Conservation (phyloP, 1,140 invertebrate species). For the Aethina tumida region DNA sequence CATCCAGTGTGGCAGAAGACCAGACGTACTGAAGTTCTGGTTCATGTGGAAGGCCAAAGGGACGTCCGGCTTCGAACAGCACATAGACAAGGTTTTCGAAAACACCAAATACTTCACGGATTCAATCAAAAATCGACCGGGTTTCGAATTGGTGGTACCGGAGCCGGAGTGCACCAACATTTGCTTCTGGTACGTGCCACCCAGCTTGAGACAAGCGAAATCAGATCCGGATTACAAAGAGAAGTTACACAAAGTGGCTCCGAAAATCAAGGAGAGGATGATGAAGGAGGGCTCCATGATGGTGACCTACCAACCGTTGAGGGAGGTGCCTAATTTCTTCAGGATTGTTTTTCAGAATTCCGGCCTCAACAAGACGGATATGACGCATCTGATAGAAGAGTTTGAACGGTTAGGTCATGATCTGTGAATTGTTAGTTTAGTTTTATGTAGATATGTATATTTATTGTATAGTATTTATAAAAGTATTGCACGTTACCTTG, state of each 20-base stretch:
- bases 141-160: slow-evolving; percentile 64
- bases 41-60: slow-evolving; percentile 97
- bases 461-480: slow-evolving; percentile 1
- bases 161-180: slow-evolving; percentile 88
- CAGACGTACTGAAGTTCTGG: slow-evolving; percentile 94
- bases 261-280: slow-evolving; percentile 89
- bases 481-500: neutral
- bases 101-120: slow-evolving; percentile 60
- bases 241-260: slow-evolving; percentile 72
- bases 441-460: neutral
- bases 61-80: slow-evolving; percentile 64
- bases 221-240: slow-evolving; percentile 53
- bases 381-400: slow-evolving; percentile 78
- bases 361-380: slow-evolving; percentile 63
- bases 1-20: slow-evolving; percentile 83
- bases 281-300: slow-evolving; percentile 90
- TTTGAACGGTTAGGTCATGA: slow-evolving; percentile 72
- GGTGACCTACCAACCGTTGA: slow-evolving; percentile 86
- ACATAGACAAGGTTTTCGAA: slow-evolving; percentile 70
- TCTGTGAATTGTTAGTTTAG: slow-evolving; percentile 36
- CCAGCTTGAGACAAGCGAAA: slow-evolving; percentile 50
- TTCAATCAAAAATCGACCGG: slow-evolving; percentile 53
- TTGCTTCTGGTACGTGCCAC: slow-evolving; percentile 92
- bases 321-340: slow-evolving; percentile 82
- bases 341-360: slow-evolving; percentile 88